A percentile compares a stretch with the other conserved stretches of the same genome.
Conservation (phyloP, 2,113 vertebrate species). For the Podilymbus podiceps region DNA sequence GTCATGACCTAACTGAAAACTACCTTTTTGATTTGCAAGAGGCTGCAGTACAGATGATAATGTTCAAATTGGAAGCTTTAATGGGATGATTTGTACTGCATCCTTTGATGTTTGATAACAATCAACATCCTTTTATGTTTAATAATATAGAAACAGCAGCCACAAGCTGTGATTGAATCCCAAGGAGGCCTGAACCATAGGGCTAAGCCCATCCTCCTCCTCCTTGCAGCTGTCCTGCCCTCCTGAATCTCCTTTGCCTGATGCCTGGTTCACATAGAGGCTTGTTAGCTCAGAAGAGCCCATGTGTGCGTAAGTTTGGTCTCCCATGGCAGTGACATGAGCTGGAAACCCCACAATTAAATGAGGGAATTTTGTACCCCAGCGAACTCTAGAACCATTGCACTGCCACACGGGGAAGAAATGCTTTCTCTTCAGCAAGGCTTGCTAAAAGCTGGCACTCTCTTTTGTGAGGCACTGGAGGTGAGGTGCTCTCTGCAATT, state of each 20-base stretch:
- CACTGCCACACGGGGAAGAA: not conserved
- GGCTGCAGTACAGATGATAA: not conserved
- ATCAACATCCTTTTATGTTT: slow-evolving; percentile 48
- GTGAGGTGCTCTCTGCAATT: not conserved
- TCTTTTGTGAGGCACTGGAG: not conserved
- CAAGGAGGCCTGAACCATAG: not conserved
- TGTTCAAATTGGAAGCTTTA: slow-evolving; percentile 29
- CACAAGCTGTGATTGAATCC: not conserved
- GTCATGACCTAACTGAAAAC: not conserved
- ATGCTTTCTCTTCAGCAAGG: not conserved
- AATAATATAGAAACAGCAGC: not conserved
- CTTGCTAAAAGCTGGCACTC: not conserved
- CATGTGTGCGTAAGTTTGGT: not conserved
- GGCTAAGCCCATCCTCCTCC: not conserved
- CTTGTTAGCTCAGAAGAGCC: not conserved
- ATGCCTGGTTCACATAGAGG: not conserved
- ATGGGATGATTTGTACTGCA: slow-evolving; percentile 26
- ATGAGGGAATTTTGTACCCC: not conserved
- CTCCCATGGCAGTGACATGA: not conserved
- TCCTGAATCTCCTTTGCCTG: not conserved
- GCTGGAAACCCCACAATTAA: not conserved
- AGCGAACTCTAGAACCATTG: not conserved
- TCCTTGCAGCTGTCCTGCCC: not conserved
- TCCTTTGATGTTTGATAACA: slow-evolving; percentile 61
- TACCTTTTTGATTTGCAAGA: slow-evolving; percentile 12